Evolutionary conservation across 2,113 vertebrate species (phyloP), one percentile per base, ranked within the genome.

Genomic region (Mystacornis crossleyi): DNA sequence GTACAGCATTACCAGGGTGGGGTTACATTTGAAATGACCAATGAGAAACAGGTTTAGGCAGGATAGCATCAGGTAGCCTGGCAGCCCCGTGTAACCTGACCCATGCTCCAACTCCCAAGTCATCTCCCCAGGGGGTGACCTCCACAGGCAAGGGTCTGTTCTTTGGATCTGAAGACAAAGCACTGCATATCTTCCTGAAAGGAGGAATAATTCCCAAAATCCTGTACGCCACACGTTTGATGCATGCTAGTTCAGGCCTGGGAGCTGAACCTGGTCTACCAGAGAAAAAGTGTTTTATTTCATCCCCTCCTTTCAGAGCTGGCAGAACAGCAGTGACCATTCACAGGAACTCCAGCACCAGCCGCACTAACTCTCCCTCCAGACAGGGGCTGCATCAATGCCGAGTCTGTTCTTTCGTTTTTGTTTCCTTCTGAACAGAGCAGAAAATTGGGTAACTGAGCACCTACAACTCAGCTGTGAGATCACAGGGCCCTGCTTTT

Each of bases 371-470:
- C 34, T 20, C 60, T 77, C 77, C n/a, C 60, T 94, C 65, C 73
- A 93, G 65, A 93, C 0, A 0, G 19, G 84, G n/a, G 25, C 72
- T 75, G 45, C 65, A 74, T 85, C 84, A 87, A 47, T 94, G 73
- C 77, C 0, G 0, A 42, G n/a, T 53, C 85, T 94, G 74, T 91
- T 89, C 93, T 54, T 73, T 89, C 75, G n/a, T 89, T 81, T 60
- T 78, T 69, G 64, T 78, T 34, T 36, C 42, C 48, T 87, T 72
- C 54, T 65, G 87, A 82, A 82, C 71, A 93, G 90, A 95, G 58
- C 85, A 92, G 75, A 95, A 88, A 94, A 93, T 17, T 20, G 79
- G 34, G 69, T 51, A 93, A 93, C 62, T 3, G 31, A 93, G 53
- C 36, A 91, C 64, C 60, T 96, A 74, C 34, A 82, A 34, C 33